These are phyloP conservation scores for Plebejus anna DNA, from an alignment of 2,888 invertebrate species.

Conservation along the genomic window DNA sequence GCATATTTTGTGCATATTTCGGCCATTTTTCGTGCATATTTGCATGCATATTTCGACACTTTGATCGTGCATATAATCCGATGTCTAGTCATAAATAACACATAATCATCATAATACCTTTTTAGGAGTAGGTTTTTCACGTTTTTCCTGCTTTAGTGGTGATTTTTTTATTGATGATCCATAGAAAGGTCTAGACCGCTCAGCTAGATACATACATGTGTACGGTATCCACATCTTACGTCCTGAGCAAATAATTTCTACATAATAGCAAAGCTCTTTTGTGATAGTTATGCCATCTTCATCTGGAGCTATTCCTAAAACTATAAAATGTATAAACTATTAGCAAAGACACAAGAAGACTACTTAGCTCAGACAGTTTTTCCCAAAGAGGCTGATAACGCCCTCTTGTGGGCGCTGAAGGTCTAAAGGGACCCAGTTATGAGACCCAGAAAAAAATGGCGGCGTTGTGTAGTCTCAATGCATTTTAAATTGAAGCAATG, in stretches of 20 bases:
- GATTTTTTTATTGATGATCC: conserved; percentile 49
- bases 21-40: too few relatives aligned
- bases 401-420: too few relatives aligned
- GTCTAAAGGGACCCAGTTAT: too few relatives aligned
- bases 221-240: conserved; percentile 65
- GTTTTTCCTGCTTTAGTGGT: conserved; percentile 39
- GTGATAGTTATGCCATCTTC: conserved; percentile 54
- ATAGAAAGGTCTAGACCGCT: conserved; percentile 67
- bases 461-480: too few relatives aligned
- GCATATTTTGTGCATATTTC: too few relatives aligned
- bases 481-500: too few relatives aligned
- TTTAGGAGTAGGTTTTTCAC: conserved; percentile 43
- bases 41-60: too few relatives aligned
- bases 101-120: conserved; percentile 47
- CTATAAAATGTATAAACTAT: conserved; percentile 41
- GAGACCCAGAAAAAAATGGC: too few relatives aligned
- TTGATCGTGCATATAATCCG: too few relatives aligned
- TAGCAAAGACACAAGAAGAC: background rate
- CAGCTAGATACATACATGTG: conserved; percentile 61
- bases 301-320: conserved; percentile 60
- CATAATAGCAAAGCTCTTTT: conserved; percentile 64
- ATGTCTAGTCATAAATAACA: too few relatives aligned
- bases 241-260: conserved; percentile 57
- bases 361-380: background rate
- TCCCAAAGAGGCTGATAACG: too few relatives aligned